Evolutionary conservation across 2,113 vertebrate genomes (phyloP), one percentile per base, ranked within the genome.

Genomic region (Sinocyclocheilus grahami): DNA sequence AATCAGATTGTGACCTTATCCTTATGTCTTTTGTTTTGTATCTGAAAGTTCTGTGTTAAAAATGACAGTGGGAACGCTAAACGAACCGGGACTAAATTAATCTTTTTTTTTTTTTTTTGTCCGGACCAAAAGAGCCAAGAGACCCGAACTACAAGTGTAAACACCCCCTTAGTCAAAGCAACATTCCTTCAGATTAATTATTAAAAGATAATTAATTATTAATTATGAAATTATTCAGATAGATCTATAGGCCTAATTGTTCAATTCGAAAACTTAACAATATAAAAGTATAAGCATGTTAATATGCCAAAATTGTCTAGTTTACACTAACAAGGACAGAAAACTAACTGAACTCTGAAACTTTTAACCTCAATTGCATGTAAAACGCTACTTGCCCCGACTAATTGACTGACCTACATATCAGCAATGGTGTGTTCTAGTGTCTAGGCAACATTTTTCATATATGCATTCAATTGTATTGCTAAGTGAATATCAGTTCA

Each of bases 351-450:
- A 24, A 53, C 74, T 55, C 27, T 85, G 10, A 51, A 37, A 82
- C 46, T 30, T 85, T 78, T 20, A 82, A 30, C 6, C 22, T 76
- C 76, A n/a, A 77, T 3, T 30, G 16, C 46, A 42, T 76, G 81
- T 75, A 33, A 67, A 55, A 46, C 12, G 16, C 83, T 58, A 77
- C 71, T 75, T 33, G 58, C n/a, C 60, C 24, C 3, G 11, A 42
- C 62, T 60, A 69, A 83, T 80, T 51, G 27, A 86, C 37, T 76
- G 33, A 85, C 81, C 67, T 85, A 55, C 39, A 83, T 84, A 67
- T 84, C 84, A 85, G 63, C 27, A 33, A 74, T 46, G 22, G 60
- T 84, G 60, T 86, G 65, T 81, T 86, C 51, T 86, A 22, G 79
- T 48, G n/a, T 67, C 76, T 60, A 62, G 60, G 83, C 69, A 81